Base-by-base conservation (phyloP, 2,113 vertebrate species). In the Albula glossodonta region DNA sequence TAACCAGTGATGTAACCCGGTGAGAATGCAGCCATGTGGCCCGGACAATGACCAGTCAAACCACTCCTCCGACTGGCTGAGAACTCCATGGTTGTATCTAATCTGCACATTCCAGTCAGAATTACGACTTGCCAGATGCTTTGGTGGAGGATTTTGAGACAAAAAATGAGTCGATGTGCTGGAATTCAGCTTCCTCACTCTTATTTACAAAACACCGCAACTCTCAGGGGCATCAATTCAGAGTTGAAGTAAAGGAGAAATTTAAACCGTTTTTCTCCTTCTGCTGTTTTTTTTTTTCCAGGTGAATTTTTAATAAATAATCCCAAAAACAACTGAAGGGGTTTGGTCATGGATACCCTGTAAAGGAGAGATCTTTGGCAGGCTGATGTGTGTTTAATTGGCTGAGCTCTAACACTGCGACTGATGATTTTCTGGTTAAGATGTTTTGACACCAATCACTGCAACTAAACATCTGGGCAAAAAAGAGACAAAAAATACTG, bases 371-470 rank as follows among this genome's bases (percentile, higher is more conserved):
- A 74, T 74, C 31, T 74, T 25, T 74, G 70, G 70, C 31, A 41
- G 31, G 31, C 70, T 31, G n/a, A n/a, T 22, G 49, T 85, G 77
- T 51, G 52, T 60, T 80, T 60, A 25, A 85, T 85, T 80, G 49
- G 25, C 13, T 0, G 15, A 79, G 77, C 15, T 49, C 15, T 10
- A 79, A 79, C 48, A 22, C 83, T 74, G 52, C 79, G 51, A 56
- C 51, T 19, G 49, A 60, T n/a, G 12, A 25, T 41, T 41, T 31
- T 84, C 51, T 84, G 83, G 83, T 78, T 51, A 78, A 51, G 70
- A 70, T 41, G 25, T 56, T 19, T 66, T 48, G 70, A 78, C 25
- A 51, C 83, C 51, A 56, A 51, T 51, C 80, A 53, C 5, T 11
- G 11, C n/a, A 7, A 19, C 74, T 25, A 15, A 53, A 51, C 10